Conservation (phyloP, 2,113 vertebrate genomes). For the Pseudopodoces humilis region DNA sequence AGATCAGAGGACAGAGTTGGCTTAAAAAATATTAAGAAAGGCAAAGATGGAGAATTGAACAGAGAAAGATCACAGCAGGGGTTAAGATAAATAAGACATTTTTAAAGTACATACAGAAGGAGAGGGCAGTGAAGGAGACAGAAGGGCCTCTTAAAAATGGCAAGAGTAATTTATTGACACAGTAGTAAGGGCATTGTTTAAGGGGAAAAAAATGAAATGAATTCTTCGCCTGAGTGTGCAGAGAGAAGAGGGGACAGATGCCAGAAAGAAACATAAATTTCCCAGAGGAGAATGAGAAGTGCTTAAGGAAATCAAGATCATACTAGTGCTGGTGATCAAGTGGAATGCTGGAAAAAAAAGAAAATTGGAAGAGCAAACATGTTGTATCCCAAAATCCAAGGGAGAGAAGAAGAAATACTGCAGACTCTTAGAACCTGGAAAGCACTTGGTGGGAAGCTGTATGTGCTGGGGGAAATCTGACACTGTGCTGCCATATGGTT, state of each 20-base stretch:
- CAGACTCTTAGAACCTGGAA: background rate
- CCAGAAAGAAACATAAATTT: conserved; percentile 49
- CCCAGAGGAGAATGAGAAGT: conserved; percentile 11
- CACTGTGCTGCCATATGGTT: conserved; percentile 35
- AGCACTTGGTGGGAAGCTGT: conserved; percentile 13
- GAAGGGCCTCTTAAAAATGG: conserved; percentile 47
- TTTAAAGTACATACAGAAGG: background rate
- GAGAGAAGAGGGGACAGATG: conserved; percentile 37
- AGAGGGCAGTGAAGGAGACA: conserved; percentile 46
- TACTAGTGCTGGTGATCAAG: background rate
- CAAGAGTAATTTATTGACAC: conserved; percentile 51
- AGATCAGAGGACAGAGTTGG: background rate
- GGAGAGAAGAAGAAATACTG: background rate
- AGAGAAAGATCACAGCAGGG: background rate
- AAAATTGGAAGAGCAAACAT: background rate
- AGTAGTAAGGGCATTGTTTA: conserved; percentile 33
- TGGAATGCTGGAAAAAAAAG: background rate
- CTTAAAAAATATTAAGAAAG: background rate
- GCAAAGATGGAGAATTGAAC: background rate
- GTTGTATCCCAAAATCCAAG: background rate
- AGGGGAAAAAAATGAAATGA: background rate
- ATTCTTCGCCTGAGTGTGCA: conserved; percentile 12
- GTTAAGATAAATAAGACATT: conserved; percentile 45
- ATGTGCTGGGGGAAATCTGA: background rate
- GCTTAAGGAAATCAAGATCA: conserved; percentile 37